Conservation (phyloP, 2,888 invertebrate genomes). For the Stenodera caucasica region DNA sequence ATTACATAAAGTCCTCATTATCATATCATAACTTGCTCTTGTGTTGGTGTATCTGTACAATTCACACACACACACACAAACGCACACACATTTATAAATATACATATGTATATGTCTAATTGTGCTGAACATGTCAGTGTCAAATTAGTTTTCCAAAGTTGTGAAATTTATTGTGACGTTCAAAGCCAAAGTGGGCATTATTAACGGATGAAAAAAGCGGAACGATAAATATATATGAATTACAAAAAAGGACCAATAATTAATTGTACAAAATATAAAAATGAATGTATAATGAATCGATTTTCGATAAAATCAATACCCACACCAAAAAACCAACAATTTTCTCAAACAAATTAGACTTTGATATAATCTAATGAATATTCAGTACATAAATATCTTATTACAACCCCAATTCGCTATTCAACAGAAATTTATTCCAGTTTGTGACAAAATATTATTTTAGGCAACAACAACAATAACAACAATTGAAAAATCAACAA, state of each 20-base stretch:
- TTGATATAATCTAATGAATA: not conserved
- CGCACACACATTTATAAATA: not conserved
- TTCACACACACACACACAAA: not conserved
- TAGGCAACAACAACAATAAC: not conserved
- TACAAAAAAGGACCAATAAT: constrained; percentile 14
- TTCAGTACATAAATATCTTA: not conserved
- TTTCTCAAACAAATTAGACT: too few relatives aligned
- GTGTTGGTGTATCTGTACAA: not conserved
- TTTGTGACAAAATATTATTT: not conserved
- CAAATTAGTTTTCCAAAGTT: constrained; percentile 24
- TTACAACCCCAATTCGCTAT: not conserved
- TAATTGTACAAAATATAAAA: not conserved
- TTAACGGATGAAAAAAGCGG: constrained; percentile 17
- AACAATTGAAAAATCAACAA: not conserved
- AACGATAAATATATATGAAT: constrained; percentile 15
- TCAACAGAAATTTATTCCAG: not conserved
- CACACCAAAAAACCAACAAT: too few relatives aligned
- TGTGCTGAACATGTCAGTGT: constrained; percentile 18
- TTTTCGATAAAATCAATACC: too few relatives aligned
- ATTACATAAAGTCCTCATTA: constrained; percentile 2
- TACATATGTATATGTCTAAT: not conserved
- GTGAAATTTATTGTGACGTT: constrained; percentile 14
- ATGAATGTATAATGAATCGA: constrained; percentile 11
- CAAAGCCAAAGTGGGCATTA: constrained; percentile 13
- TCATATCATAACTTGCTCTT: not conserved